A percentile compares a stretch with the other conserved stretches of the same genome.
These are phyloP conservation scores for Chrysolina haemoptera DNA, from an alignment of 2,888 invertebrate species.

Conservation along the genomic window DNA sequence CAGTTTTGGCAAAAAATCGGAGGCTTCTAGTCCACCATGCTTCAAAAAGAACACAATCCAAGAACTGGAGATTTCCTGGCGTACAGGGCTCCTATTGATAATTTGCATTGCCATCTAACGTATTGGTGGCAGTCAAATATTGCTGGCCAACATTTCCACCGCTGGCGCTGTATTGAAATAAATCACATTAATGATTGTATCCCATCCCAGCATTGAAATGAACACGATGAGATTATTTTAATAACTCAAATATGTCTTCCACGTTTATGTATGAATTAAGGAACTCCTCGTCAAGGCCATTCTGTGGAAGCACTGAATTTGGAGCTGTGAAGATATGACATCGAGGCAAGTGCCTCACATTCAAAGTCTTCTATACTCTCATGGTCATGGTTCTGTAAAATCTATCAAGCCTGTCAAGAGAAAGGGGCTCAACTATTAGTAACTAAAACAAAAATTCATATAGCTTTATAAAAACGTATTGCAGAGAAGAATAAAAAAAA, in stretches of 20 bases:
- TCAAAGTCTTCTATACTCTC: constrained; percentile 25
- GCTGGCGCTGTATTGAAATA: too few species aligned
- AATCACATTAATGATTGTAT: too few species aligned
- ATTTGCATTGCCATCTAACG: too few species aligned
- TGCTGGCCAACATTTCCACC: too few species aligned
- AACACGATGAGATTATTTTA: background rate
- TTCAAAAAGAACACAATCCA: too few species aligned
- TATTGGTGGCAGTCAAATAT: too few species aligned
- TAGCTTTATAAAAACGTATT: constrained; percentile 32
- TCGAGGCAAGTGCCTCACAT: constrained; percentile 51
- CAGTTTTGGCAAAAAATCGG: too few species aligned
- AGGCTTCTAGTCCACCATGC: too few species aligned
- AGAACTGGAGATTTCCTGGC: too few species aligned
- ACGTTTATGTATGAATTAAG: constrained; percentile 23
- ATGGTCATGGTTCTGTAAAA: constrained; percentile 28
- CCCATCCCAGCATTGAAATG: too few species aligned
- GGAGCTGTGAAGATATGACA: constrained; percentile 59
- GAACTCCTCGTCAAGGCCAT: constrained; percentile 42
- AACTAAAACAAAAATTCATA: constrained; percentile 37
- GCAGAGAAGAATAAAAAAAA: constrained; percentile 30
- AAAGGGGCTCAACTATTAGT: constrained; percentile 42
- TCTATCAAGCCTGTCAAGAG: constrained; percentile 39
- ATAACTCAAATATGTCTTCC: background rate
- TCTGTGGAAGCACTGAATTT: constrained; percentile 46
- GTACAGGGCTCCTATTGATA: too few species aligned